Percentiles rank a stretch among this genome's conserved stretches.
These are phyloP conservation scores for Rattus norvegicus DNA, from an alignment of 2,113 vertebrate species.

Conservation along the genomic window GRCr8 NC_086036.1:24668001-24668500, in stretches of 20 bases:
- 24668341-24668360: neutral
- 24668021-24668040: accelerated
- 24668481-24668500: neutral
- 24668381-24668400: neutral
- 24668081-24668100: neutral
- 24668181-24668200: neutral
- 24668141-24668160: neutral
- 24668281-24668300: neutral
- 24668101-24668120: neutral
- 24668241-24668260: neutral
- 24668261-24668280: slow-evolving; percentile 2
- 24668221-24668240: neutral
- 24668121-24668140: neutral
- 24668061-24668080: neutral
- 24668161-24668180: neutral
- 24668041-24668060: neutral
- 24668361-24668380: neutral
- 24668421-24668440: neutral
- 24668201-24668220: slow-evolving; percentile 29
- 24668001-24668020: neutral
- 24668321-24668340: neutral
- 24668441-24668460: neutral
- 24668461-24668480: neutral
- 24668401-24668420: neutral
- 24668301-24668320: neutral